Conservation (phyloP, 2,888 invertebrate genomes). For the Philereme vetulata region DNA sequence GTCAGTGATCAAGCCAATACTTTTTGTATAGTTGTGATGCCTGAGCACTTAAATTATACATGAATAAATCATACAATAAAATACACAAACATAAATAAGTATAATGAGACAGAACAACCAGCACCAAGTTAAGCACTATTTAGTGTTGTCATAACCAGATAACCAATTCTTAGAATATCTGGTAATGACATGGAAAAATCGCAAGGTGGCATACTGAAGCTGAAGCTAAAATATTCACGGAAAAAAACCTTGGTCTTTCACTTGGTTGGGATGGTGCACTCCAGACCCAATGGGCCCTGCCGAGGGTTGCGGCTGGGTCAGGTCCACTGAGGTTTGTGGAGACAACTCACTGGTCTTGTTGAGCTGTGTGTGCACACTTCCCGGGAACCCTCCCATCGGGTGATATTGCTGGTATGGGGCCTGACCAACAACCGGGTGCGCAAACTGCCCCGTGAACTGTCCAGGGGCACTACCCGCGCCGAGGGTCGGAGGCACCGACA, state of each 20-base stretch:
- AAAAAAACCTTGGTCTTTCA: slow-evolving; percentile 83
- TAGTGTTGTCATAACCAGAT: slow-evolving; percentile 23
- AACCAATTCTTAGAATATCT: slow-evolving; percentile 36
- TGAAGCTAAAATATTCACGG: slow-evolving; percentile 59
- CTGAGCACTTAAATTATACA: not conserved
- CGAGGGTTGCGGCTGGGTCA: slow-evolving; percentile 63
- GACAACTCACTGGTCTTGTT: slow-evolving; percentile 84
- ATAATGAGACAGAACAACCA: slow-evolving; percentile 19
- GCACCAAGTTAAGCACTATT: slow-evolving; percentile 21
- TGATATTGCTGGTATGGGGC: slow-evolving; percentile 77
- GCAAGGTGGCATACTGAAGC: slow-evolving; percentile 69
- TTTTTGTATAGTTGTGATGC: no score
- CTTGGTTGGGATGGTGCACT: slow-evolving; percentile 78
- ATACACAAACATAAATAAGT: slow-evolving; percentile 9
- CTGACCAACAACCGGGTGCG: slow-evolving; percentile 88
- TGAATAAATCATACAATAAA: slow-evolving; percentile 4
- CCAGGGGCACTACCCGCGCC: slow-evolving; percentile 84
- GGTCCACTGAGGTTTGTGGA: slow-evolving; percentile 73
- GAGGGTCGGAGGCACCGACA: slow-evolving; percentile 90
- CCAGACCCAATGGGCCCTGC: slow-evolving; percentile 77
- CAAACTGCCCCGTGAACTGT: slow-evolving; percentile 86
- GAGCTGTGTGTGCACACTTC: slow-evolving; percentile 71
- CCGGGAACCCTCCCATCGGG: slow-evolving; percentile 80
- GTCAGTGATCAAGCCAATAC: not conserved
- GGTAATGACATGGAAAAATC: slow-evolving; percentile 64